Base-by-base conservation (phyloP, 2,113 vertebrate genomes). In the Gallinago media region DNA sequence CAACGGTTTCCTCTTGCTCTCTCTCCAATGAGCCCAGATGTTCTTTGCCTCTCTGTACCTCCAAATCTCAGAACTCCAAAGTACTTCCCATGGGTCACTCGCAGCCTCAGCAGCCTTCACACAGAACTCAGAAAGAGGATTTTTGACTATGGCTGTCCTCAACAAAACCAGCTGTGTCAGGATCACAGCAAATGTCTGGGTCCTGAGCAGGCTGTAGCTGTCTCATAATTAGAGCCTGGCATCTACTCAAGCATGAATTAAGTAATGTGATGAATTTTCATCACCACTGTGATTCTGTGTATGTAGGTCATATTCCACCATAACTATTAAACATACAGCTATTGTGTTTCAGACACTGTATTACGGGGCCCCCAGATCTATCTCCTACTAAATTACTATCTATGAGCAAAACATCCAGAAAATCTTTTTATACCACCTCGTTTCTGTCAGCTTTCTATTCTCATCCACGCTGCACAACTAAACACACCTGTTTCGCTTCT, bases 181-280 rank as follows among this genome's bases (percentile, higher is more conserved):
- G 32, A 77, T 42, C 76, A 74, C 36, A 81, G 76, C 23, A 85
- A 86, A 80, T 18, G n/a, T 84, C 59, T 92, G 76, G 18, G 59
- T 89, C 38, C 61, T 75, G 32, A 82, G 66, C 32, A 68, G 61
- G 78, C 56, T 59, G 34, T 12, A 89, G 23, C 22, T 40, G 52
- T 42, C 36, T 84, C 29, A 12, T 75, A 89, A 95, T 78, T 78
- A 92, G 11, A 89, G 76, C 47, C 65, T 87, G 61, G 83, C 61
- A 94, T 40, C 13, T 55, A 77, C 23, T 86, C 68, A 86, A 86
- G 86, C 79, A 91, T 90, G 67, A 92, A 92, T 72, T 89, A 84
- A 81, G 56, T 78, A 94, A 80, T 6, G 21, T 86, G 67, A 96
- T 84, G 73, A 94, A 91, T 94, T 92, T 96, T 89, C 84, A 91